Conservation (phyloP, 2,888 invertebrate genomes). For the Panorpa germanica region DNA sequence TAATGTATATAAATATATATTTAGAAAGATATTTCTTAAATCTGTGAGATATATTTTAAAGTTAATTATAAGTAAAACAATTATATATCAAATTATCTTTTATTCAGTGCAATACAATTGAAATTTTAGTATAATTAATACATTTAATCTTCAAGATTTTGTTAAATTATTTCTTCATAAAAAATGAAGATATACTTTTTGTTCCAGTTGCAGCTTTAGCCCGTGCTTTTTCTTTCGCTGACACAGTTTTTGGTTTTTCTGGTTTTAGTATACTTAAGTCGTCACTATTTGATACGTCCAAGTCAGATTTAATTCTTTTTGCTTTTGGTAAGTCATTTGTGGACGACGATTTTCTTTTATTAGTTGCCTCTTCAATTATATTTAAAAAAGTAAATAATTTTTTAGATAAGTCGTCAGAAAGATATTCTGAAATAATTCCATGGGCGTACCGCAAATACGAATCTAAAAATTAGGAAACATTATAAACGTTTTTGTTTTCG, state of each 20-base stretch:
- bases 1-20: no score
- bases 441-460: conserved; percentile 52
- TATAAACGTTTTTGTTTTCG: no score
- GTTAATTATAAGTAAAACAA: no score
- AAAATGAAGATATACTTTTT: conserved; percentile 64
- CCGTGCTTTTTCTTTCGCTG: conserved; percentile 54
- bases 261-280: conserved; percentile 23
- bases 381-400: conserved; percentile 43
- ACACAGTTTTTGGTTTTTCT: conserved; percentile 29
- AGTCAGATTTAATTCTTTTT: conserved; percentile 25
- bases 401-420: conserved; percentile 44
- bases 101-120: no score
- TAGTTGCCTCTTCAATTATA: conserved; percentile 37
- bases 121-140: no score
- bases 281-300: conserved; percentile 17
- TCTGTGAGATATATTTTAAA: no score
- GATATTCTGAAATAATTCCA: conserved; percentile 62
- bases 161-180: no score
- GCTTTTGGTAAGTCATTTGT: conserved; percentile 19
- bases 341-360: conserved; percentile 32
- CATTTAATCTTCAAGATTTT: no score
- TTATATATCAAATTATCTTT: no score
- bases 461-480: conserved; percentile 25
- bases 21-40: no score
- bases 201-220: conserved; percentile 62